phyloP scores from a whole-genome alignment of 1,140 invertebrate genomes.

The Holotrichia oblita region DNA sequence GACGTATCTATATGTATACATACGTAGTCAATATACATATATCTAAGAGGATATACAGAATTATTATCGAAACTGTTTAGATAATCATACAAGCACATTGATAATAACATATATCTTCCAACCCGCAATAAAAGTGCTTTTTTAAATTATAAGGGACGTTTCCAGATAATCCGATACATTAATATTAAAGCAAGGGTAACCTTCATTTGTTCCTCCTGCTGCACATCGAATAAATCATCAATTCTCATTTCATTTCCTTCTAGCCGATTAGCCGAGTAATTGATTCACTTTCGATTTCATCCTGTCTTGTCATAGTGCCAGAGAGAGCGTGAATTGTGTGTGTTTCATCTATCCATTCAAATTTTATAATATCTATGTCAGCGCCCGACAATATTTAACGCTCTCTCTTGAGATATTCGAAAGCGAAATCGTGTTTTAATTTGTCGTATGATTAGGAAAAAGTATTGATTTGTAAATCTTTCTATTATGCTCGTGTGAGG shows the following conservation, averaged over 20 bases:
- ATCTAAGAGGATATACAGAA: too few species aligned
- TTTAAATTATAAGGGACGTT: not conserved
- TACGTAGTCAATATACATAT: too few species aligned
- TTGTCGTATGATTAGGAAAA: too few species aligned
- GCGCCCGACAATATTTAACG: not conserved
- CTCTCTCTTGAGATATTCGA: conserved; percentile 2
- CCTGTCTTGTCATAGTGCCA: not conserved
- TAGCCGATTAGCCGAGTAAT: not conserved
- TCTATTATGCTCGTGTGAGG: too few species aligned
- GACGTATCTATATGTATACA: too few species aligned
- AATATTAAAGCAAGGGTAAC: not conserved
- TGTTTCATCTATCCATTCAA: too few species aligned
- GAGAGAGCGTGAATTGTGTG: not conserved
- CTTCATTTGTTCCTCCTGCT: not conserved
- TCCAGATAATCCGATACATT: not conserved
- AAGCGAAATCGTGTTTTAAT: not conserved
- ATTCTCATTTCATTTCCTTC: not conserved
- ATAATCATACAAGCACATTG: not conserved
- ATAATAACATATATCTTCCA: not conserved
- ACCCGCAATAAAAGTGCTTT: not conserved
- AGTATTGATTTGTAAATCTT: too few species aligned
- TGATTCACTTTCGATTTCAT: conserved; percentile 12
- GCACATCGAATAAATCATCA: not conserved
- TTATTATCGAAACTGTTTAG: not conserved
- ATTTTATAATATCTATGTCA: not conserved